Evolutionary conservation across 2,113 vertebrate genomes (phyloP), one percentile per base, ranked within the genome.

Genomic region (Beaufortia kweichowensis): DNA sequence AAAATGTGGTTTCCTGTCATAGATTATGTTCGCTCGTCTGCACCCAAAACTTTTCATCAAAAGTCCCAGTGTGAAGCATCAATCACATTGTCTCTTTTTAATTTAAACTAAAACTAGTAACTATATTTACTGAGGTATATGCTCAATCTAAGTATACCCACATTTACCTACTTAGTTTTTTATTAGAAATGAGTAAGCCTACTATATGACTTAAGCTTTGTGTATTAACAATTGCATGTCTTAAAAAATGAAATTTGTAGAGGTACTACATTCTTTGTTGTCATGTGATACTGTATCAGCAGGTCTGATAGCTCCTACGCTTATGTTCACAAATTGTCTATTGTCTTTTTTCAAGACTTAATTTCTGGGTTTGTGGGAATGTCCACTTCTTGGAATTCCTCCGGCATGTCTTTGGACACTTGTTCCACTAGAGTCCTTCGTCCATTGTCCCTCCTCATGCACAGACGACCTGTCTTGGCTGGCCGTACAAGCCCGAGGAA

Each of bases 401-500:
- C 82, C 0, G 74, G 14, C 1, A 43, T 77, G 75, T 84, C 77
- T 1, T 70, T 78, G 29, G 80, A 84, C 0, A 69, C 1, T 26
- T 39, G 24, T 3, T 21, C 9, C 9, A 67, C 68, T 28, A 64
- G 19, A 11, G 0, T 19, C 29, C 83, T 77, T 5, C 62, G 2
- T 68, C 66, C 39, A 61, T 66, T 28, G 6, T 21, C 80, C 81
- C 7, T 92, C 10, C 0, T 84, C 29, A 8, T 84, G 41, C 88
- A 90, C 71, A 91, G 90, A 14, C 90, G 80, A 66, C 94, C 90
- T 70, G 26, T 91, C 77, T 94, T 96, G n/a, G 92, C 94, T 0
- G 95, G 95, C 56, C 88, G 91, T 3, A 99, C 96, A 61, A 98
- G 84, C 31, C 91, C 92, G 29, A 99, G 92, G 76, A 95, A 98